Conservation (phyloP, 1,140 invertebrate genomes). For the Cotesia glomerata region DNA sequence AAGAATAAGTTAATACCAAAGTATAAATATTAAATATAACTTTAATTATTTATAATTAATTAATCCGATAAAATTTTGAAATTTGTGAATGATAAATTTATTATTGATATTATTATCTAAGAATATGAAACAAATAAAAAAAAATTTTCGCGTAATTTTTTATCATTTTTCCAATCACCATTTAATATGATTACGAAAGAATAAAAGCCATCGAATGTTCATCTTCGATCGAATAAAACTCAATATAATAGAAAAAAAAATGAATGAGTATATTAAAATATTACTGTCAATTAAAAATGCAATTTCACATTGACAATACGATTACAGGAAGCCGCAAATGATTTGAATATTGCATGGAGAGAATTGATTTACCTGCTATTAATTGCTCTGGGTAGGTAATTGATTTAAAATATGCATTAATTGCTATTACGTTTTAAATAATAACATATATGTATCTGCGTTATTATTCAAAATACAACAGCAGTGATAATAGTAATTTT, state of each 20-base stretch:
- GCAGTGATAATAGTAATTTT: slow-evolving; percentile 6
- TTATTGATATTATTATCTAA: too few species aligned
- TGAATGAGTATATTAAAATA: background rate
- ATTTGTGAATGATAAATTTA: too few species aligned
- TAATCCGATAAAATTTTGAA: too few species aligned
- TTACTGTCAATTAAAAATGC: background rate
- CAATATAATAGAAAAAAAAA: background rate
- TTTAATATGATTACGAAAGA: too few species aligned
- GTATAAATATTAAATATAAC: too few species aligned
- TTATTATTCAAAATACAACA: background rate
- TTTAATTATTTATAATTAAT: too few species aligned
- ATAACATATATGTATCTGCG: background rate
- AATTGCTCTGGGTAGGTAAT: slow-evolving; percentile 68
- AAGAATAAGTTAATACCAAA: too few species aligned
- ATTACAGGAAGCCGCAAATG: slow-evolving; percentile 68
- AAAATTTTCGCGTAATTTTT: too few species aligned
- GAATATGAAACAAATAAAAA: too few species aligned
- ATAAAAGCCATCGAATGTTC: too few species aligned
- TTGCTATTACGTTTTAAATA: background rate
- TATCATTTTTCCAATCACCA: too few species aligned
- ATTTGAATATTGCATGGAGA: slow-evolving; percentile 68
- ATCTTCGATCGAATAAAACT: too few species aligned
- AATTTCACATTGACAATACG: slow-evolving; percentile 21
- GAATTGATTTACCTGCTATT: slow-evolving; percentile 70
- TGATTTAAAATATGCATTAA: slow-evolving; percentile 19